Conservation (phyloP, 1,140 invertebrate species). For the Phymastichus coffea region DNA sequence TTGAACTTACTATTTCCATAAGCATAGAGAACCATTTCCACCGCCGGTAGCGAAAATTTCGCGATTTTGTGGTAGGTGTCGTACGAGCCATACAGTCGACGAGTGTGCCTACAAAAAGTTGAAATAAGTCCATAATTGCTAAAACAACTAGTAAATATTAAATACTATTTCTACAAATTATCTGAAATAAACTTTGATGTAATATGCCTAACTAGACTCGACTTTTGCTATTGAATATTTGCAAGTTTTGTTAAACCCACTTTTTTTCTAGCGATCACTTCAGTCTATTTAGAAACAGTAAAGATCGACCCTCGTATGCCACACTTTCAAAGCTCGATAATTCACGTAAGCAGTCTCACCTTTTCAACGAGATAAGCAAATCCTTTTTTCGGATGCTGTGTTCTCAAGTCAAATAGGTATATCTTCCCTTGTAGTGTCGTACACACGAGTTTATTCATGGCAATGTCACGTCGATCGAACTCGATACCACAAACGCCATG, state of each 20-base stretch:
- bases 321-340: too few species aligned
- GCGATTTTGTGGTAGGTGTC: slow-evolving; percentile 89
- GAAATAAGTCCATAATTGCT: not conserved
- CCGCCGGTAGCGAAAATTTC: slow-evolving; percentile 89
- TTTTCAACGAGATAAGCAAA: slow-evolving; percentile 79
- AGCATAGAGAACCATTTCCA: slow-evolving; percentile 79
- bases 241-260: too few species aligned
- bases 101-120: slow-evolving; percentile 62
- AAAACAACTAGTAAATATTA: slow-evolving; percentile 1
- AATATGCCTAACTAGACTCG: too few species aligned
- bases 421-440: slow-evolving; percentile 93
- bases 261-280: too few species aligned
- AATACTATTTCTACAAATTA: not conserved
- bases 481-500: slow-evolving; percentile 91
- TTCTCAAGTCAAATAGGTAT: slow-evolving; percentile 85
- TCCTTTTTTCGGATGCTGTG: slow-evolving; percentile 84
- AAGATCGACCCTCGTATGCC: too few species aligned
- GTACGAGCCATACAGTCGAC: slow-evolving; percentile 81
- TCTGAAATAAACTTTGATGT: too few species aligned
- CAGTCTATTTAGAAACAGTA: too few species aligned
- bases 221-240: too few species aligned
- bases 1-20: slow-evolving; percentile 88
- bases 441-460: slow-evolving; percentile 92
- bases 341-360: too few species aligned
- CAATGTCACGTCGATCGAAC: slow-evolving; percentile 92